These are phyloP conservation scores for Stenopsyche tienmushanensis DNA, from an alignment of 1,140 invertebrate genomes.

Conservation along the genomic window DNA sequence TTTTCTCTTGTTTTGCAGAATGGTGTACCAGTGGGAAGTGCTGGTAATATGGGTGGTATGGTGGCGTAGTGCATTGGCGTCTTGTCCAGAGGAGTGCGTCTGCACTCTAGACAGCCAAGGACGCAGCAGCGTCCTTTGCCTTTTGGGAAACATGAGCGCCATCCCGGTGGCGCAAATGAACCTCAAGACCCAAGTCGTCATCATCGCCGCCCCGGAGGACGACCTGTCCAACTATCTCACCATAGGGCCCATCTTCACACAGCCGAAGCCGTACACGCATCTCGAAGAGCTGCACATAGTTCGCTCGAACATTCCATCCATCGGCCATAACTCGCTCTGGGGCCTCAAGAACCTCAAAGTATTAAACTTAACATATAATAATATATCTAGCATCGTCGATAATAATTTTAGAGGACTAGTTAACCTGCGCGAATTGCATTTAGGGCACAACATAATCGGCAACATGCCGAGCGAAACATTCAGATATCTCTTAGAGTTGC, in stretches of 20 bases:
- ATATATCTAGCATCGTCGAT: constrained; percentile 72
- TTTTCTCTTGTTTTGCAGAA: constrained; percentile 29
- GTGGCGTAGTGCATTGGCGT: constrained; percentile 11
- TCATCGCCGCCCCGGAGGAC: constrained; percentile 66
- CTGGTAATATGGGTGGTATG: constrained; percentile 25
- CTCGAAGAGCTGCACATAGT: constrained; percentile 75
- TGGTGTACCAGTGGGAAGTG: constrained; percentile 26
- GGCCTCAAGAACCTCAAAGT: constrained; percentile 66
- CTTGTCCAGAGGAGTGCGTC: constrained; percentile 33
- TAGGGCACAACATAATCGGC: constrained; percentile 78
- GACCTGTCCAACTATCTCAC: constrained; percentile 64
- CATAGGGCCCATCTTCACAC: constrained; percentile 71
- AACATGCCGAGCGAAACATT: constrained; percentile 76
- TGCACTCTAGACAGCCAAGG: constrained; percentile 30
- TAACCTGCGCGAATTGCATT: constrained; percentile 75
- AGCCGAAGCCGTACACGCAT: constrained; percentile 58
- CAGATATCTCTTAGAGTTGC: constrained; percentile 65
- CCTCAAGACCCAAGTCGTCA: constrained; percentile 63
- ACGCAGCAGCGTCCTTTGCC: constrained; percentile 47
- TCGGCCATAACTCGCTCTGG: constrained; percentile 78
- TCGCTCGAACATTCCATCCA: constrained; percentile 73
- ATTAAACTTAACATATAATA: constrained; percentile 75
- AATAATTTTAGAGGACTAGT: constrained; percentile 79
- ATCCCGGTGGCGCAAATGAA: constrained; percentile 64
- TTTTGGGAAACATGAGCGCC: constrained; percentile 60